These are phyloP conservation scores for Drosophila pegasa DNA, from an alignment of 2,888 invertebrate genomes.

Conservation along the genomic window DNA sequence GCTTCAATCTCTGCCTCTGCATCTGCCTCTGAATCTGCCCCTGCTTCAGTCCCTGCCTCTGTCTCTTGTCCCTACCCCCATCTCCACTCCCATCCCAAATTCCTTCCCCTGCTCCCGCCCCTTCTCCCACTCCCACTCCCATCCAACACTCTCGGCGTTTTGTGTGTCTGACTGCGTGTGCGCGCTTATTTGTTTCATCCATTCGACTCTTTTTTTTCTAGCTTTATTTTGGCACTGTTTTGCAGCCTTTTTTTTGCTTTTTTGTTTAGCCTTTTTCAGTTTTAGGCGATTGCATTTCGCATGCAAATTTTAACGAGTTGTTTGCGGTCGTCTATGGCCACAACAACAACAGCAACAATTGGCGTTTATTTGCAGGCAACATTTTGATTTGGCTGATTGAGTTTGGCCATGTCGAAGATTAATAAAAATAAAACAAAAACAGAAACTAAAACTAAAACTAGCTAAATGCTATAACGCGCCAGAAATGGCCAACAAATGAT, in stretches of 20 bases:
- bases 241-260: slow-evolving; percentile 10
- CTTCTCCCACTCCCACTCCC: no score
- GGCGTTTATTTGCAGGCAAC: slow-evolving; percentile 70
- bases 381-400: slow-evolving; percentile 72
- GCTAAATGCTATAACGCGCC: not conserved
- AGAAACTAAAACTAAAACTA: slow-evolving; percentile 5
- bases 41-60: not conserved
- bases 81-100: not conserved
- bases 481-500: not conserved
- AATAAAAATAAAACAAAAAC: slow-evolving; percentile 5
- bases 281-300: slow-evolving; percentile 74
- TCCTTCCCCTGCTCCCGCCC: not conserved
- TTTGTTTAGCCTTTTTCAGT: slow-evolving; percentile 34
- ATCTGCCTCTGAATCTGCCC: no score
- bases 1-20: not conserved
- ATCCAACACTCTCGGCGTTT: slow-evolving; percentile 11
- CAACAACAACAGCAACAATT: slow-evolving; percentile 47
- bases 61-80: no score
- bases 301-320: slow-evolving; percentile 78
- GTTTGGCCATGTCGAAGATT: slow-evolving; percentile 41
- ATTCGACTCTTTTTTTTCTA: slow-evolving; percentile 12
- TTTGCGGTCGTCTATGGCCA: slow-evolving; percentile 67
- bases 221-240: slow-evolving; percentile 7
- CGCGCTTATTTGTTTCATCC: slow-evolving; percentile 19
- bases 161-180: not conserved